Evolutionary conservation across 2,113 vertebrate genomes (phyloP).

Genomic region (Chionomys nivalis): DNA sequence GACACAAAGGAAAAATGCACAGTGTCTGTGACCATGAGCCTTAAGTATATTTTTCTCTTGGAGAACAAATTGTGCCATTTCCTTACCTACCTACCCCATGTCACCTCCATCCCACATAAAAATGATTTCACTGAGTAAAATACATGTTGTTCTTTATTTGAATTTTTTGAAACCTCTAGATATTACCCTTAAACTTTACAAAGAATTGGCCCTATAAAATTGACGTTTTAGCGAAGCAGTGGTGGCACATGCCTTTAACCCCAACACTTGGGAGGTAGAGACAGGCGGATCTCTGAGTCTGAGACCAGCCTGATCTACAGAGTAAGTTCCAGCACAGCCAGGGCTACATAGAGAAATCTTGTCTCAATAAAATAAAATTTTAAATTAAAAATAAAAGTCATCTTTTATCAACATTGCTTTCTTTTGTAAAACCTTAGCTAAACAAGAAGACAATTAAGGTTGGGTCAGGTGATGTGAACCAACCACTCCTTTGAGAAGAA

Average conservation of each 20-base stretch:
- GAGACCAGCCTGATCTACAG: neutral
- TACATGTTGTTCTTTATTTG: neutral
- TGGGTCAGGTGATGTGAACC: neutral
- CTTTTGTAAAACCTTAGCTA: neutral
- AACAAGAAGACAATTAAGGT: neutral
- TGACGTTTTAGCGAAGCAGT: neutral
- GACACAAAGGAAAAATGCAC: neutral
- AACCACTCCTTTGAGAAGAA: neutral
- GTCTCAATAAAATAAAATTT: neutral
- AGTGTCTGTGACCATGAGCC: neutral
- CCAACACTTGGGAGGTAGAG: neutral
- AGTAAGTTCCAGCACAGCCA: neutral
- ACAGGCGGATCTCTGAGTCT: neutral
- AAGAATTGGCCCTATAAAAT: neutral
- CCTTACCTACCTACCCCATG: neutral
- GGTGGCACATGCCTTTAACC: neutral
- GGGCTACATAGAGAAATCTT: neutral
- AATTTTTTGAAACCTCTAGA: neutral
- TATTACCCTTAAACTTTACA: neutral
- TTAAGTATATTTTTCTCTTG: neutral
- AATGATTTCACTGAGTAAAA: neutral
- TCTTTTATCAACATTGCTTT: neutral
- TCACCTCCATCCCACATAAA: neutral
- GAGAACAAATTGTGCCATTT: neutral
- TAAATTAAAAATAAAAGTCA: neutral